phyloP scores from a whole-genome alignment of 2,113 vertebrate species.

The Uropsilus gracilis region DNA sequence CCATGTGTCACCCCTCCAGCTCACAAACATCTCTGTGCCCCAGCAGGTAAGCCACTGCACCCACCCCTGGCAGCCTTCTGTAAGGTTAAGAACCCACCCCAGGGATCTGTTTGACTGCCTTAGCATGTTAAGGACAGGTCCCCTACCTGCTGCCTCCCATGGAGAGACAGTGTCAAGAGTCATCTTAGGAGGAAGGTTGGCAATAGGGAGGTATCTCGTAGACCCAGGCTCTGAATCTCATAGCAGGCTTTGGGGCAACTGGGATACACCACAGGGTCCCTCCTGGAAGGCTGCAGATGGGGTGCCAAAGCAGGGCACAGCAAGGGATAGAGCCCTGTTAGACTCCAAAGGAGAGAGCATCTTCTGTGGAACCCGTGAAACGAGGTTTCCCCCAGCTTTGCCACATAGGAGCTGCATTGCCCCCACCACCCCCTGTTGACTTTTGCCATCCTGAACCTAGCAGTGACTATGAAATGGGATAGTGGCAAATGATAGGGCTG shows the following conservation, averaged over 20 bases:
- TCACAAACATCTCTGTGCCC: conserved; percentile 82
- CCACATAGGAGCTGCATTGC: background rate
- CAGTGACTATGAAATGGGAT: background rate
- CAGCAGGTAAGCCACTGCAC: conserved; percentile 80
- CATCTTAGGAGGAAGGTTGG: background rate
- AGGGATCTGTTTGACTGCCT: background rate
- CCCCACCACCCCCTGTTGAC: no score
- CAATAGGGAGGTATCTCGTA: no score
- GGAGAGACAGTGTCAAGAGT: fast-evolving
- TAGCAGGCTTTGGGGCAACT: no score
- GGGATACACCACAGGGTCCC: background rate
- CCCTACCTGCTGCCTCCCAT: background rate
- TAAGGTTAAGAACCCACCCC: background rate
- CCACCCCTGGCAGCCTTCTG: background rate
- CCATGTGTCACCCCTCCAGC: conserved; percentile 84
- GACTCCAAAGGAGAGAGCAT: background rate
- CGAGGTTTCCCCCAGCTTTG: background rate
- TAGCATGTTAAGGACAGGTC: background rate
- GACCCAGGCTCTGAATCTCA: background rate
- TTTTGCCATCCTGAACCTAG: background rate
- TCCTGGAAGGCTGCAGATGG: background rate
- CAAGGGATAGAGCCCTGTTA: background rate
- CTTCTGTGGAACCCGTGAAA: background rate
- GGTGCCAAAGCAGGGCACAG: fast-evolving
- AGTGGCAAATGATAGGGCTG: fast-evolving